Evolutionary conservation across 2,113 vertebrate genomes (phyloP).

Genomic region (Uria aalge): DNA sequence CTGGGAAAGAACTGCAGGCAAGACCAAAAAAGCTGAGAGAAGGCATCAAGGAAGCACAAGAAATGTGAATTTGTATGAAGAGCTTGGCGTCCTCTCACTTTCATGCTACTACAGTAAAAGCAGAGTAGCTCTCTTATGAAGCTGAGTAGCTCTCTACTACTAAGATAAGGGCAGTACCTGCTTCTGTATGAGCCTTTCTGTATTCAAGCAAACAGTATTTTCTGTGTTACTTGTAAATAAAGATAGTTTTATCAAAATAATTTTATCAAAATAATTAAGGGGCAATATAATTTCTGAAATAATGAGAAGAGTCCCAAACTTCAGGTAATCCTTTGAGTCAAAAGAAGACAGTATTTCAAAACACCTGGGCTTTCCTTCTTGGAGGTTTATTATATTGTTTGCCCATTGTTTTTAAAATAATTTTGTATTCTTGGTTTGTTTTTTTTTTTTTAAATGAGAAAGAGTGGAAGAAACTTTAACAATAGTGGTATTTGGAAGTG

Average conservation of each 20-base stretch:
- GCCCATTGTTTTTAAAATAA: not conserved
- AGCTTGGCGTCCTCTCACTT: not conserved
- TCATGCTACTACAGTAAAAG: not conserved
- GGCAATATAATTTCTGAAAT: not conserved
- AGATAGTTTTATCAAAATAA: not conserved
- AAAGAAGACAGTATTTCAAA: not conserved
- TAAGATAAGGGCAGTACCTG: not conserved
- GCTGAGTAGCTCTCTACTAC: not conserved
- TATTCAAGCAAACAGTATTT: not conserved
- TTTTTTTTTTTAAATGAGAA: not conserved
- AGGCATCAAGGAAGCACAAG: not conserved
- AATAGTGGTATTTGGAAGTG: not conserved
- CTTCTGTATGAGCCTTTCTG: not conserved
- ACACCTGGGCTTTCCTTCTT: not conserved
- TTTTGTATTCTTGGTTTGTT: not conserved
- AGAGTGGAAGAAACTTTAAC: not conserved
- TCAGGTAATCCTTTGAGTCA: not conserved
- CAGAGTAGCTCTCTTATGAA: not conserved
- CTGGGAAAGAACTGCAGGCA: not conserved
- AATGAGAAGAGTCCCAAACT: not conserved
- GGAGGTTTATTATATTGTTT: not conserved
- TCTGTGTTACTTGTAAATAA: not conserved
- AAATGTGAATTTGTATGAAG: not conserved
- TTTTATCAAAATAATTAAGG: not conserved
- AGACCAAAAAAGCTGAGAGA: not conserved